A percentile compares a stretch with the other conserved stretches of the same genome.
phyloP scores from a whole-genome alignment of 2,113 vertebrate genomes.

The Emydocephalus ijimae region DNA sequence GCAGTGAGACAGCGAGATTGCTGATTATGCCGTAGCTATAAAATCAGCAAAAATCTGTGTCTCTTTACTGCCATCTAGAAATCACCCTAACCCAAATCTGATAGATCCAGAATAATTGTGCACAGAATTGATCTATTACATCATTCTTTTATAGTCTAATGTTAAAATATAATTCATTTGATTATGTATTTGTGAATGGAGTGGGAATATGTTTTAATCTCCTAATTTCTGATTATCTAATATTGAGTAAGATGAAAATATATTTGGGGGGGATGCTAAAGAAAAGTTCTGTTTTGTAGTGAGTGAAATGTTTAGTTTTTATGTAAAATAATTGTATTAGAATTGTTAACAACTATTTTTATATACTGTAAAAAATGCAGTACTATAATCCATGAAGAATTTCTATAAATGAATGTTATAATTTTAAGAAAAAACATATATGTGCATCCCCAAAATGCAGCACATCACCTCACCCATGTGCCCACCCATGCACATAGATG shows the following conservation, averaged over 20 bases:
- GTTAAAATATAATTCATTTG: not conserved
- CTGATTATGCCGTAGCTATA: not conserved
- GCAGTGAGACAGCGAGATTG: not conserved
- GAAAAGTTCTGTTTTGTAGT: not conserved
- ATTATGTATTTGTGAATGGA: not conserved
- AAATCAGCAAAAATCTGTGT: not conserved
- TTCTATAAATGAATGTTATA: not conserved
- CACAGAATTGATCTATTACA: not conserved
- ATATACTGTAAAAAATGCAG: not conserved
- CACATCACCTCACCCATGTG: too few relatives aligned
- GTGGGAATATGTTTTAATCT: not conserved
- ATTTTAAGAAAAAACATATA: not conserved
- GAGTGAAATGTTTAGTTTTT: not conserved
- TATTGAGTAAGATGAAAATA: not conserved
- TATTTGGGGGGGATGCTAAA: not conserved
- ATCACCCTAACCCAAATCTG: not conserved
- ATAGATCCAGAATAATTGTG: not conserved
- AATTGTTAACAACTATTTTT: not conserved
- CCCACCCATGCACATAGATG: too few relatives aligned
- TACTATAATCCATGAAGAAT: not conserved
- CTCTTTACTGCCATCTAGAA: not conserved
- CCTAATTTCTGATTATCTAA: not conserved
- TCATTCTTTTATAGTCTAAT: not conserved
- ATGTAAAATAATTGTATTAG: not conserved
- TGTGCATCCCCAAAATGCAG: too few relatives aligned